Conservation (phyloP, 2,888 invertebrate genomes). For the Sceliomorpha sp. region DNA sequence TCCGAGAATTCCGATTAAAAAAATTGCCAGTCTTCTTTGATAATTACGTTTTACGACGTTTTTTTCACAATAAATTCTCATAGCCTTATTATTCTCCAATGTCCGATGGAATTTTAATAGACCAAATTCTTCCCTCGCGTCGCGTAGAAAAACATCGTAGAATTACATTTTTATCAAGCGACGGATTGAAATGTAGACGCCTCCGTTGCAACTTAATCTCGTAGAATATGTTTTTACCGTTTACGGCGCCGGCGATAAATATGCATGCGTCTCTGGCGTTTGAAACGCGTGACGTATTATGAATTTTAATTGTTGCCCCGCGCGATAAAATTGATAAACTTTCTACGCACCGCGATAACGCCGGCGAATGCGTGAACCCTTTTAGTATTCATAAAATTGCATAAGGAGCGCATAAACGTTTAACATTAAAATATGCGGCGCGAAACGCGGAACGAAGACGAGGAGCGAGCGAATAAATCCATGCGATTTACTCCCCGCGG, state of each 20-base stretch:
- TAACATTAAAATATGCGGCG: constrained; percentile 11
- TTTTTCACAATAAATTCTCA: constrained; percentile 12
- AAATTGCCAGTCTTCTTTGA: too few relatives aligned
- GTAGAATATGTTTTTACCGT: constrained; percentile 17
- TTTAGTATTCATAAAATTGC: constrained; percentile 31
- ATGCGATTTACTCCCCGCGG: too few relatives aligned
- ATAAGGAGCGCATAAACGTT: constrained; percentile 6
- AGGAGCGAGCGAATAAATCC: neutral
- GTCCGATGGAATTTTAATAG: too few relatives aligned
- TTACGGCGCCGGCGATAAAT: constrained; percentile 15
- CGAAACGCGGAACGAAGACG: constrained; percentile 10
- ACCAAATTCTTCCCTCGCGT: neutral
- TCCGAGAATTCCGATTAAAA: too few relatives aligned
- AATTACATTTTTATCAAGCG: constrained; percentile 8
- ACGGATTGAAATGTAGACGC: constrained; percentile 21
- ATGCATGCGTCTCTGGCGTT: constrained; percentile 23
- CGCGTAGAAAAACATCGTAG: neutral
- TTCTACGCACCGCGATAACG: constrained; percentile 8
- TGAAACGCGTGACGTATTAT: constrained; percentile 17
- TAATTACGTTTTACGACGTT: too few relatives aligned
- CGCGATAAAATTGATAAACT: constrained; percentile 32
- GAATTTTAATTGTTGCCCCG: constrained; percentile 28
- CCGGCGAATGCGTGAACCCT: constrained; percentile 5
- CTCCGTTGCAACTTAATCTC: constrained; percentile 17
- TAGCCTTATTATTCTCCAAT: neutral